Conservation (phyloP, 2,113 vertebrate species). For the Naja naja region DNA sequence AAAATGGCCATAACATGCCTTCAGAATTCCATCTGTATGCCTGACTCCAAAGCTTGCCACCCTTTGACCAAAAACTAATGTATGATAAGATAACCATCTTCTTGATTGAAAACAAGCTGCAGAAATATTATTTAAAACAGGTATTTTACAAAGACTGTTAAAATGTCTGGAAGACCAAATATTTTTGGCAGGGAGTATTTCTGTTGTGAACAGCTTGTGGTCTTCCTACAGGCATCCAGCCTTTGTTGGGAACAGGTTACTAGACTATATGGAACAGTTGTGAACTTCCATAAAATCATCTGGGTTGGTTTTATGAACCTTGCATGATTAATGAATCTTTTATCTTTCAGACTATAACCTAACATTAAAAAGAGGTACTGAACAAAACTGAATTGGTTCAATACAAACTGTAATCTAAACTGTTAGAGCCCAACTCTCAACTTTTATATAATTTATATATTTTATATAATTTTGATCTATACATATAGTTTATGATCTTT, state of each 20-base stretch:
- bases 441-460: background rate
- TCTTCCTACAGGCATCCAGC: background rate
- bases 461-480: background rate
- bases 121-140: background rate
- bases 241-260: background rate
- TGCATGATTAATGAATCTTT: background rate
- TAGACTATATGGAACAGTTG: background rate
- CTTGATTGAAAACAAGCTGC: background rate
- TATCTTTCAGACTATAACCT: background rate
- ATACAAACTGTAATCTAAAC: background rate
- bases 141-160: background rate
- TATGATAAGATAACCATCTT: background rate
- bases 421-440: background rate
- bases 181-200: background rate
- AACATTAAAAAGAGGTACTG: background rate
- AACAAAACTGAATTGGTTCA: background rate
- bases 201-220: background rate
- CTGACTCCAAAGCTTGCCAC: background rate
- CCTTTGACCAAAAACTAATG: background rate
- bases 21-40: background rate
- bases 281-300: background rate
- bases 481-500: background rate
- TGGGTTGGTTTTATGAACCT: background rate
- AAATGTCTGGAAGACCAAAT: background rate
- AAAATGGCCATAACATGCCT: background rate